Evolutionary conservation across 1,140 invertebrate species (phyloP).

Genomic region (Marisa cornuarietis): DNA sequence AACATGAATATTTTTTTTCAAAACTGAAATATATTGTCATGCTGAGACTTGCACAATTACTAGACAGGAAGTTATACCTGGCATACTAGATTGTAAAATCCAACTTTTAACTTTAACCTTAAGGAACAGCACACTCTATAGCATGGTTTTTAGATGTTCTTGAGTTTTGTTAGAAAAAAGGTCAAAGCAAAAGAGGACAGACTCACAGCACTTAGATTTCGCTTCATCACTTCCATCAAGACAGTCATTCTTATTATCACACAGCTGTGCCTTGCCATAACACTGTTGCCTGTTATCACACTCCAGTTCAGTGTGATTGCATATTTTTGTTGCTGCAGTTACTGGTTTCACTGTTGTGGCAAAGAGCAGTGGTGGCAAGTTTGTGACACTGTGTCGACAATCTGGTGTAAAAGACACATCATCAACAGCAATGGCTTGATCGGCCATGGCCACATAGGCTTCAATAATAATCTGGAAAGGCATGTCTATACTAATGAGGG

Average conservation of each 20-base stretch:
- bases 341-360: conserved; percentile 11
- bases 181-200: neutral
- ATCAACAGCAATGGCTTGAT: conserved; percentile 61
- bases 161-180: neutral
- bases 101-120: conserved; percentile 24
- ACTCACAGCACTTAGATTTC: conserved; percentile 47
- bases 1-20: too few species aligned
- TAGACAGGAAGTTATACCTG: neutral
- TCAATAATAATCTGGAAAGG: conserved; percentile 57
- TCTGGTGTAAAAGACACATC: conserved; percentile 59
- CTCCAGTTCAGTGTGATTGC: too few species aligned
- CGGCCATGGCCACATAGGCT: conserved; percentile 43
- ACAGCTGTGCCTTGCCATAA: conserved; percentile 60
- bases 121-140: too few species aligned
- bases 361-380: conserved; percentile 21
- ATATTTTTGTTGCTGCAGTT: neutral
- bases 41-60: too few species aligned
- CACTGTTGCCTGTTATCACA: conserved; percentile 43
- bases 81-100: too few species aligned
- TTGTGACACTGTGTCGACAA: conserved; percentile 31
- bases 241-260: conserved; percentile 76
- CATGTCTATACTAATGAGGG: conserved; percentile 30
- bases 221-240: conserved; percentile 53
- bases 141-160: neutral
- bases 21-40: too few species aligned